These are phyloP conservation scores for Neoarius graeffei DNA, from an alignment of 2,113 vertebrate species.

Conservation along the genomic window DNA sequence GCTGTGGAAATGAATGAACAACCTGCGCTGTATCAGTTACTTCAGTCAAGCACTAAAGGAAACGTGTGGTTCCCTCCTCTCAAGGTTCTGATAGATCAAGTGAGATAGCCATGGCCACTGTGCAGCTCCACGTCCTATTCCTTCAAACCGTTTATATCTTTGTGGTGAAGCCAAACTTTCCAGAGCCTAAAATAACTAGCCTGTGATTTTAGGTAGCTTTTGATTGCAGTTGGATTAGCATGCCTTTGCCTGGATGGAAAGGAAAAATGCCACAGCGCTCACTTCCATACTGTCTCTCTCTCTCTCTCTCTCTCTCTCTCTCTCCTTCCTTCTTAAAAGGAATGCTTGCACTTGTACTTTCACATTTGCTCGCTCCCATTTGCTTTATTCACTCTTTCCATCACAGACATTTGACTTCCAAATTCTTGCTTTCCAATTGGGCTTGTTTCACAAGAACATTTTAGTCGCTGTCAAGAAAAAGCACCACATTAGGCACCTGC, in stretches of 20 bases:
- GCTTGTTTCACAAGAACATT: background rate
- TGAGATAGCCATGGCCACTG: background rate
- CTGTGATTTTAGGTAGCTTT: constrained; percentile 7
- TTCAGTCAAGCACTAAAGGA: constrained; percentile 5
- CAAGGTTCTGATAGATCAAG: constrained; percentile 4
- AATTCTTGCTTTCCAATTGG: background rate
- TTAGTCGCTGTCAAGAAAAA: background rate
- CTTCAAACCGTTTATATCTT: constrained; percentile 48
- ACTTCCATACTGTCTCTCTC: background rate
- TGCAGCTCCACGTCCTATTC: constrained; percentile 41
- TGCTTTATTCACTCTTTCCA: background rate
- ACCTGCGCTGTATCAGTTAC: constrained; percentile 24
- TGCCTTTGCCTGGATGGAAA: constrained; percentile 26
- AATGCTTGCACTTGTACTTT: background rate
- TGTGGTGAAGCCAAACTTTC: constrained; percentile 42
- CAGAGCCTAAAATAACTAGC: constrained; percentile 56
- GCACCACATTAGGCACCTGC: background rate
- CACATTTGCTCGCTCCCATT: background rate
- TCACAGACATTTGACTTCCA: background rate
- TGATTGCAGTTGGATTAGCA: constrained; percentile 3
- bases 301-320: background rate
- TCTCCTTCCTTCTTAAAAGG: background rate
- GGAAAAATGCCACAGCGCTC: constrained; percentile 29
- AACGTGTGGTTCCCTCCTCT: background rate
- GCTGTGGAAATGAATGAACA: constrained; percentile 23